phyloP scores from a whole-genome alignment of 2,113 vertebrate species.

The Rhegmatorhina hoffmannsi region DNA sequence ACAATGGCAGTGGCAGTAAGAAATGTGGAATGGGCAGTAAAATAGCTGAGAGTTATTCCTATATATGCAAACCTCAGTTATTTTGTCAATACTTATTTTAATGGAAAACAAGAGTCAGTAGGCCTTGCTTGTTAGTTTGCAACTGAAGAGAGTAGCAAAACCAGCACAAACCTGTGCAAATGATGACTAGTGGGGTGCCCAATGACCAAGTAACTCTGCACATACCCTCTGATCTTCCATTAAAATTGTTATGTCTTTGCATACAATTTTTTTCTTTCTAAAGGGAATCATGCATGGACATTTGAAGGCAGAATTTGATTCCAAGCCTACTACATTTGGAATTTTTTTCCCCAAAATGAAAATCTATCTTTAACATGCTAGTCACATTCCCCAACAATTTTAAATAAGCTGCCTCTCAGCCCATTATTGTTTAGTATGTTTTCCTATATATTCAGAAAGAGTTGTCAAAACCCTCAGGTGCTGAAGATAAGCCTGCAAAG shows the following conservation, averaged over 20 bases:
- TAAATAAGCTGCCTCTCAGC: conserved; percentile 12
- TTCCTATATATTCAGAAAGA: conserved; percentile 3
- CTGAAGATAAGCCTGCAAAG: conserved; percentile 22
- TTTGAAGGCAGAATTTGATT: background rate
- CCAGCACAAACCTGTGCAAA: background rate
- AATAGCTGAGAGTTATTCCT: background rate
- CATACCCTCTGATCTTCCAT: background rate
- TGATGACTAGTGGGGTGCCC: background rate
- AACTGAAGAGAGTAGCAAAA: background rate
- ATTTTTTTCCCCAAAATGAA: background rate
- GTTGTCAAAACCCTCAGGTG: conserved; percentile 39
- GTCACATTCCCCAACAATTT: background rate
- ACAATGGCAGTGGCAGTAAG: background rate
- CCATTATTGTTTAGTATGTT: background rate
- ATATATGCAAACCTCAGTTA: background rate
- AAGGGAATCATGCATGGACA: background rate
- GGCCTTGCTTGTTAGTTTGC: background rate
- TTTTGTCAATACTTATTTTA: background rate
- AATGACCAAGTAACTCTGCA: background rate
- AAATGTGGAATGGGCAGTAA: background rate
- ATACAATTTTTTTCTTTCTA: background rate
- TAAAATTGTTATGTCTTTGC: background rate
- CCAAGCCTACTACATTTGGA: background rate
- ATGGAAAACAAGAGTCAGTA: background rate
- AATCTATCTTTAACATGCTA: conserved; percentile 13